These are phyloP conservation scores for Hydrolagus affinis DNA, from an alignment of 2,113 vertebrate species.

Conservation along the genomic window DNA sequence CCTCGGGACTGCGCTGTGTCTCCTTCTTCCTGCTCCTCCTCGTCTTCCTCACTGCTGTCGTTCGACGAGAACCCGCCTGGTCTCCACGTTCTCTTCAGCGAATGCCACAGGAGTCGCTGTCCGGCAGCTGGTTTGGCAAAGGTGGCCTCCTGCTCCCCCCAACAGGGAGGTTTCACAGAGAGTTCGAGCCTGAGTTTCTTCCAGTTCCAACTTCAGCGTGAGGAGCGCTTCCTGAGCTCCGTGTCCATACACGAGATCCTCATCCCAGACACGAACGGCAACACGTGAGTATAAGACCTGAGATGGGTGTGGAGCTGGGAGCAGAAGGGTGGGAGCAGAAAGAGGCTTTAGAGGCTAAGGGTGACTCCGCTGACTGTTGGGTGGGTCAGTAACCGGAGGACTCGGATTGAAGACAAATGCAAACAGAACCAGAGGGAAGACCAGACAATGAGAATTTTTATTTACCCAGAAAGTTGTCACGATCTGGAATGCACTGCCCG, in stretches of 20 bases:
- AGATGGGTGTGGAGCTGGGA: neutral
- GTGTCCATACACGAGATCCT: constrained; percentile 51
- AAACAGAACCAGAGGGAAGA: too few relatives aligned
- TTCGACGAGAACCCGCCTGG: too few relatives aligned
- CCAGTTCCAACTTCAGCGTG: constrained; percentile 60
- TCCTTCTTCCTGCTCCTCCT: neutral
- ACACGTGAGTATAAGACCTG: constrained; percentile 48
- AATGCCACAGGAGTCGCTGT: neutral
- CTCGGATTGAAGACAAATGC: too few relatives aligned
- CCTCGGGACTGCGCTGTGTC: neutral
- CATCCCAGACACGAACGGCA: constrained; percentile 49
- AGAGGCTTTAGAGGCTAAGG: too few relatives aligned
- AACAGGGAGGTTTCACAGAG: constrained; percentile 10
- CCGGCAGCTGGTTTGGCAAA: neutral
- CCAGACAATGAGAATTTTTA: too few relatives aligned
- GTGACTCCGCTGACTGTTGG: too few relatives aligned
- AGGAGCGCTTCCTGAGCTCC: constrained; percentile 49
- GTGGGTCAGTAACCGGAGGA: too few relatives aligned
- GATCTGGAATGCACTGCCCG: too few relatives aligned
- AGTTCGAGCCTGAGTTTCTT: constrained; percentile 53
- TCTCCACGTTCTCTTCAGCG: neutral
- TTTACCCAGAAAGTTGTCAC: too few relatives aligned
- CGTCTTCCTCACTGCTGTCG: too few relatives aligned
- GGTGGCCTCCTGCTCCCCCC: neutral
- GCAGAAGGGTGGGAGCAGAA: neutral